Conservation (phyloP, 2,888 invertebrate genomes). For the Ethmia dodecea region DNA sequence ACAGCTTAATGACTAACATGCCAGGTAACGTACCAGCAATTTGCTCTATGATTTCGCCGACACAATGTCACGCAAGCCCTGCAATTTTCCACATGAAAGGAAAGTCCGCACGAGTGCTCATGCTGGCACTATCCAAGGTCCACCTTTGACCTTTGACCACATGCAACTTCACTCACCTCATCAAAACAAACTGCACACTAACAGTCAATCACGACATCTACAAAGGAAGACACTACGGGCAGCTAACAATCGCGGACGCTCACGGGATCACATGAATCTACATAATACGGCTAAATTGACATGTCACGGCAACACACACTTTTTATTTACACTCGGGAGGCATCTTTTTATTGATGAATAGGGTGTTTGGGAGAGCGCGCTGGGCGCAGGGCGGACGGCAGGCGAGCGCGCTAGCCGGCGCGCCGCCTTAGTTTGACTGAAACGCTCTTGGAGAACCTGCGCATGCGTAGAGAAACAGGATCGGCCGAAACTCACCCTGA, state of each 20-base stretch:
- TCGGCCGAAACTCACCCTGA: constrained; percentile 64
- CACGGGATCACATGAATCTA: constrained; percentile 11
- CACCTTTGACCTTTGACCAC: constrained; percentile 52
- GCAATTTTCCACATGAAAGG: constrained; percentile 36
- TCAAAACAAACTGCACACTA: constrained; percentile 51
- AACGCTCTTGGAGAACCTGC: constrained; percentile 49
- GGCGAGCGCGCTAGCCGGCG: constrained; percentile 77
- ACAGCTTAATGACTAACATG: constrained; percentile 13
- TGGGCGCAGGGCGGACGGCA: constrained; percentile 59
- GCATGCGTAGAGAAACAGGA: constrained; percentile 66
- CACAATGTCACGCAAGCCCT: constrained; percentile 43
- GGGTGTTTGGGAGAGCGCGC: constrained; percentile 44
- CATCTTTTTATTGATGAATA: constrained; percentile 62
- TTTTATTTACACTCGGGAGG: constrained; percentile 31
- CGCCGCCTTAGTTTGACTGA: constrained; percentile 71
- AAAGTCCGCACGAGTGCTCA: constrained; percentile 26
- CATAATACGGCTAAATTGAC: constrained; percentile 51
- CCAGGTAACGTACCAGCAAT: constrained; percentile 24
- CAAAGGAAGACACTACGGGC: constrained; percentile 62
- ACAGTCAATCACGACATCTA: constrained; percentile 37
- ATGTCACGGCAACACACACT: constrained; percentile 38
- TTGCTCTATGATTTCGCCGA: constrained; percentile 43
- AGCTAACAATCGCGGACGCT: constrained; percentile 24
- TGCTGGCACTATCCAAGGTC: constrained; percentile 49
- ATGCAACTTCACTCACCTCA: constrained; percentile 57